Conservation (phyloP, 2,113 vertebrate species). For the Austrofundulus limnaeus region DNA sequence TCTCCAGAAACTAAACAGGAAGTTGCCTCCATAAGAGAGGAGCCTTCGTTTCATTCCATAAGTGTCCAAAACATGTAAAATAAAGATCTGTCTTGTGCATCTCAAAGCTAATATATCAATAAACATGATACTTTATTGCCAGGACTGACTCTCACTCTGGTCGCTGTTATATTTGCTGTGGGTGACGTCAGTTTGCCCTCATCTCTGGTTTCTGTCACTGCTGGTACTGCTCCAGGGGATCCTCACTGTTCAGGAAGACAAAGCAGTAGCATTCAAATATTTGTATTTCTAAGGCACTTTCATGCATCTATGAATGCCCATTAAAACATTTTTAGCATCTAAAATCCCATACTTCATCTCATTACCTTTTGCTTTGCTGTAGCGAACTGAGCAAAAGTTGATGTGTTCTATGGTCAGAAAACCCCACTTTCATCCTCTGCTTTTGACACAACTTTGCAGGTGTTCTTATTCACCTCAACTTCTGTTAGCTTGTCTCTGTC, state of each 20-base stretch:
- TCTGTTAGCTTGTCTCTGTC: too few species aligned
- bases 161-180: background rate
- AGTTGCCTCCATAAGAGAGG: too few species aligned
- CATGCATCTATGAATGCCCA: background rate
- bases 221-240: background rate
- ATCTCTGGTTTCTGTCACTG: constrained; percentile 1
- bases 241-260: background rate
- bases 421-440: too few species aligned
- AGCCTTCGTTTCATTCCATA: too few species aligned
- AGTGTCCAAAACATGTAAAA: background rate
- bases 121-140: background rate
- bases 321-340: background rate
- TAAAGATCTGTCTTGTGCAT: background rate
- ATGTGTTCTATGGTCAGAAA: too few species aligned
- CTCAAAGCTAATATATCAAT: background rate
- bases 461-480: too few species aligned
- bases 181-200: background rate
- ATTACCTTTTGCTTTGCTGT: too few species aligned
- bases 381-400: too few species aligned
- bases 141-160: background rate
- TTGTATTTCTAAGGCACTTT: background rate
- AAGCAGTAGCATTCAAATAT: background rate
- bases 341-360: background rate
- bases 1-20: too few species aligned
- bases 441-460: too few species aligned